These are phyloP conservation scores for Anisognathus igniventris DNA, from an alignment of 2,797 vertebrate genomes.

Conservation along the genomic window DNA sequence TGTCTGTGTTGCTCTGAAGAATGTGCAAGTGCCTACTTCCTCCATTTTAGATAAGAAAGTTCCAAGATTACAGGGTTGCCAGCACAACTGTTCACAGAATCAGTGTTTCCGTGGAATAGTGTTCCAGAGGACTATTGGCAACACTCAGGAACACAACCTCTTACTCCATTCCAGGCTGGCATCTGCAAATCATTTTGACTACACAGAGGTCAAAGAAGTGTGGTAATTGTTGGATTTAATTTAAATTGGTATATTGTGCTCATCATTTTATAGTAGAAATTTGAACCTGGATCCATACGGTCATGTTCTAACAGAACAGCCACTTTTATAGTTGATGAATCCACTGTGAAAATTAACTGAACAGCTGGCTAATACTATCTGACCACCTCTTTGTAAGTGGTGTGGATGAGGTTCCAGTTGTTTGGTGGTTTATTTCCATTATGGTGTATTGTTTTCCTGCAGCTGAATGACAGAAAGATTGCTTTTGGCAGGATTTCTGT, in stretches of 20 bases:
- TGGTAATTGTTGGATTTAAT: neutral
- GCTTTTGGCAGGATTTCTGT: constrained; percentile 13
- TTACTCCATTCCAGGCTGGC: neutral
- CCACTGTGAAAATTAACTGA: neutral
- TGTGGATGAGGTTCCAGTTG: neutral
- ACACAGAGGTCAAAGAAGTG: neutral
- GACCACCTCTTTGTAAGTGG: neutral
- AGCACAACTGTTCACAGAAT: neutral
- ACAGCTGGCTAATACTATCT: neutral
- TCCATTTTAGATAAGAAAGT: neutral
- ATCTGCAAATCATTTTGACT: neutral
- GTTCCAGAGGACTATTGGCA: neutral
- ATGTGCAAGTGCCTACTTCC: neutral
- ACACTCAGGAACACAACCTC: neutral
- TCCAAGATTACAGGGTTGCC: neutral
- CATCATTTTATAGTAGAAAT: neutral
- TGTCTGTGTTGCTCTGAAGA: neutral
- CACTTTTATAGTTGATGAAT: neutral
- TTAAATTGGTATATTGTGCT: neutral
- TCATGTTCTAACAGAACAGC: neutral
- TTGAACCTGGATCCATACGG: neutral
- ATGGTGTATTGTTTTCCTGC: neutral
- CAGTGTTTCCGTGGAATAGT: neutral
- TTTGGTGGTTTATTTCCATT: neutral
- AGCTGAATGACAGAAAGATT: neutral